Base-by-base conservation (phyloP, 2,113 vertebrate species). In the Nestor notabilis region DNA sequence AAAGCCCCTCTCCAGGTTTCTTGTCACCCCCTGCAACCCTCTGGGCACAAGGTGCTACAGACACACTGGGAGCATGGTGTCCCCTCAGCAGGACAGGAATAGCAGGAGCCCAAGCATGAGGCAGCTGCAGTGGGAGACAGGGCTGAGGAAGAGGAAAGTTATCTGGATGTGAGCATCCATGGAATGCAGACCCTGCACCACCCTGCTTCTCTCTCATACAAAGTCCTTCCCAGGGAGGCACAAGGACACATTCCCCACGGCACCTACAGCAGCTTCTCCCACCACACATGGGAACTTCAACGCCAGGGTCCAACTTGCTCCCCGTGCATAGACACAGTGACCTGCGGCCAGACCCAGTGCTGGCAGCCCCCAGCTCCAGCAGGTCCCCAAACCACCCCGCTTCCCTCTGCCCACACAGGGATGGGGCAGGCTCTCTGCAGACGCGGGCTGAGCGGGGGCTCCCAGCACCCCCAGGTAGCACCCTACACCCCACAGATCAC, bases 351-450 rank as follows among this genome's bases (percentile, higher is more conserved):
- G 31, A 10, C 9, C 0, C 1, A 3, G 13, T 7, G 13, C 76
- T 58, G 53, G 53, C 69, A 58, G 60, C 75, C 78, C 61, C 41
- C 69, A 49, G 35, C 53, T 58, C 56, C 35, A n/a, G 60, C 35
- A 17, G 43, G 12, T 63, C 71, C 72, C 41, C 2, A 49, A 75
- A 15, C 10, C 81, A 10, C 31, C 19, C 16, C 2, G 2, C n/a
- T 15, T 44, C 35, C 39, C 53, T 58, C 11, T 33, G 4, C 64
- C 53, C 17, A 8, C 24, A 20, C 33, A 8, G 43, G 35, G 21
- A 4, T 0, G 3, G 37, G 44, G 11, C 0, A 9, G 11, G 9
- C 5, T 0, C 50, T 17, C 35, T 21, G 64, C 66, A 53, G 29
- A 35, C 18, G 2, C 1, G 37, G 43, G 39, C 37, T 17, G 37